Percentiles rank a stretch among this genome's conserved stretches.
These are phyloP conservation scores for Axea sp. DNA, from an alignment of 2,888 invertebrate genomes.

Conservation along the genomic window DNA sequence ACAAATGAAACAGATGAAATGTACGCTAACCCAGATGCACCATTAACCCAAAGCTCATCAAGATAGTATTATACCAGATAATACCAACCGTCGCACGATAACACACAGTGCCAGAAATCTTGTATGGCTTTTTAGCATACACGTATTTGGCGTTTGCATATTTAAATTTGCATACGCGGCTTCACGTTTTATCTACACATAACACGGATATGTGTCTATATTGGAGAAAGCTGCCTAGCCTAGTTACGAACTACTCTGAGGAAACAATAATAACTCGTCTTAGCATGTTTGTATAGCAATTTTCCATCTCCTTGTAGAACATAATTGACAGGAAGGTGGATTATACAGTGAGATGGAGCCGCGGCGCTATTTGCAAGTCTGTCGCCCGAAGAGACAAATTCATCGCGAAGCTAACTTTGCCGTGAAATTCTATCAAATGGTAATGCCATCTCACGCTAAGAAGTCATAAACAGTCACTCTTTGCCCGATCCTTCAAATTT, in stretches of 20 bases:
- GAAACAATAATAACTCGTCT: conserved; percentile 58
- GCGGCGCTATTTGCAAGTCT: conserved; percentile 62
- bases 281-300: conserved; percentile 60
- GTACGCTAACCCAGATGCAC: conserved; percentile 32
- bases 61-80: conserved; percentile 36
- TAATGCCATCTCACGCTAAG: conserved; percentile 46
- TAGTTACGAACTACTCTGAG: conserved; percentile 52
- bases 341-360: conserved; percentile 61
- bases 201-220: conserved; percentile 21
- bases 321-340: conserved; percentile 62
- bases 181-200: conserved; percentile 19
- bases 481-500: conserved; percentile 22
- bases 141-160: conserved; percentile 45
- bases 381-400: conserved; percentile 61
- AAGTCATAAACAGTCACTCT: conserved; percentile 49
- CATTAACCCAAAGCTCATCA: conserved; percentile 54
- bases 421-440: conserved; percentile 58
- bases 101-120: conserved; percentile 27
- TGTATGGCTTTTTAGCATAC: conserved; percentile 25
- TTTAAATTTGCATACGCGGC: neutral
- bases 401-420: conserved; percentile 59
- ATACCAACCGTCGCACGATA: conserved; percentile 9
- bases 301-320: conserved; percentile 59
- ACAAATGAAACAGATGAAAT: conserved; percentile 41
- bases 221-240: conserved; percentile 46